Percentiles rank a stretch among this genome's conserved stretches.
phyloP scores from a whole-genome alignment of 2,797 vertebrate genomes.

The Sylvilagus floridanus region DNA sequence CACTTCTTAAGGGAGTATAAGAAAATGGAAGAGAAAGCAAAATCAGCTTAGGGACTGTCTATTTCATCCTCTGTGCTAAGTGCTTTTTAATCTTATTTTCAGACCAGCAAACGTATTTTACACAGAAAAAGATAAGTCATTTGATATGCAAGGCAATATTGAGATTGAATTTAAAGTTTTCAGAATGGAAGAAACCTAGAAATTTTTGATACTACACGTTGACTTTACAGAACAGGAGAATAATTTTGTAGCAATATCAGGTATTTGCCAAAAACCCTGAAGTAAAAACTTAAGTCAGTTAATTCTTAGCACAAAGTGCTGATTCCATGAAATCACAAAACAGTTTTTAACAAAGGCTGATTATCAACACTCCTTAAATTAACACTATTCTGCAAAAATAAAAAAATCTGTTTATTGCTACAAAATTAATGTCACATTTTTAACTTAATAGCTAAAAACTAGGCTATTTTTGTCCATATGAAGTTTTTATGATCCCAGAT shows the following conservation, averaged over 20 bases:
- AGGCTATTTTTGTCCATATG: not conserved
- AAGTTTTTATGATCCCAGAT: not conserved
- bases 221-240: not conserved
- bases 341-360: not conserved
- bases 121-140: not conserved
- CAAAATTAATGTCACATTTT: not conserved
- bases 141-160: not conserved
- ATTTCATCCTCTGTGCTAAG: not conserved
- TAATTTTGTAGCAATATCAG: not conserved
- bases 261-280: not conserved
- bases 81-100: not conserved
- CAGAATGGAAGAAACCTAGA: not conserved
- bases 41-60: not conserved
- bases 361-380: not conserved
- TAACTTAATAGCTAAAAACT: conserved; percentile 6
- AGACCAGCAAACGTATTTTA: not conserved
- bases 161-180: not conserved
- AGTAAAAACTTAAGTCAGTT: not conserved
- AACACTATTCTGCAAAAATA: not conserved
- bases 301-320: not conserved
- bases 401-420: not conserved
- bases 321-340: not conserved
- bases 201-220: not conserved
- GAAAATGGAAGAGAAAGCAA: not conserved
- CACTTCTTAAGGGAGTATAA: not conserved